Evolutionary conservation across 2,888 invertebrate genomes (phyloP).

Genomic region (Cabera pusaria): DNA sequence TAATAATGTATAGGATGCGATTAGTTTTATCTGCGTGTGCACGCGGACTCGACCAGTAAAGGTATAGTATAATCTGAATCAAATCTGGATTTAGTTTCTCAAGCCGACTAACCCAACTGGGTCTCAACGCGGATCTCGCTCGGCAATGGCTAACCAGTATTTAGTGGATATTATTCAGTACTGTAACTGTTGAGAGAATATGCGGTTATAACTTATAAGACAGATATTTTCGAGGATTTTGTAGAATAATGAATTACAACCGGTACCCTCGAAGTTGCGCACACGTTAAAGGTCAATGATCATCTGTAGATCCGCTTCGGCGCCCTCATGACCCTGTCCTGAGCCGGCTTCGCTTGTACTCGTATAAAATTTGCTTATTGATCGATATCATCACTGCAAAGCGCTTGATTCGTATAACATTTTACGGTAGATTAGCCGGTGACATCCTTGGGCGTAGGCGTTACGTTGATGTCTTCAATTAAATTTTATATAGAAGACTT

Average conservation of each 20-base stretch:
- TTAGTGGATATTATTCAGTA: constrained; percentile 43
- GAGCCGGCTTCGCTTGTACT: constrained; percentile 57
- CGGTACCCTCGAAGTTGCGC: constrained; percentile 69
- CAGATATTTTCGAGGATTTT: constrained; percentile 45
- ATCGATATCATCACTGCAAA: constrained; percentile 49
- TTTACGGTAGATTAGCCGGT: constrained; percentile 21
- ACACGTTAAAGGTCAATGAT: constrained; percentile 81
- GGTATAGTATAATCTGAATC: constrained; percentile 36
- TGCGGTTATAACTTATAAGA: constrained; percentile 21
- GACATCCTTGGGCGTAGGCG: constrained; percentile 18
- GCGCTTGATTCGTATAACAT: constrained; percentile 29
- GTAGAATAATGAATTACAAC: constrained; percentile 72
- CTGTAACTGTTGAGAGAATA: constrained; percentile 34
- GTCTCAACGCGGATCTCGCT: constrained; percentile 57
- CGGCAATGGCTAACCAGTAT: constrained; percentile 57
- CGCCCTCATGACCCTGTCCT: constrained; percentile 79
- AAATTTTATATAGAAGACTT: constrained; percentile 12
- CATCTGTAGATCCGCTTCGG: constrained; percentile 81
- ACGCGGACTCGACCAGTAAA: constrained; percentile 21
- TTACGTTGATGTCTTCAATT: constrained; percentile 15
- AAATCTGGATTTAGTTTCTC: constrained; percentile 49
- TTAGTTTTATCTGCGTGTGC: constrained; percentile 19
- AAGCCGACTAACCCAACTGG: constrained; percentile 55
- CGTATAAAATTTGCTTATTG: constrained; percentile 64
- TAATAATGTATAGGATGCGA: constrained; percentile 23